Base-by-base conservation (phyloP, 1,140 invertebrate genomes). In the Drosophila kepulauana region DNA sequence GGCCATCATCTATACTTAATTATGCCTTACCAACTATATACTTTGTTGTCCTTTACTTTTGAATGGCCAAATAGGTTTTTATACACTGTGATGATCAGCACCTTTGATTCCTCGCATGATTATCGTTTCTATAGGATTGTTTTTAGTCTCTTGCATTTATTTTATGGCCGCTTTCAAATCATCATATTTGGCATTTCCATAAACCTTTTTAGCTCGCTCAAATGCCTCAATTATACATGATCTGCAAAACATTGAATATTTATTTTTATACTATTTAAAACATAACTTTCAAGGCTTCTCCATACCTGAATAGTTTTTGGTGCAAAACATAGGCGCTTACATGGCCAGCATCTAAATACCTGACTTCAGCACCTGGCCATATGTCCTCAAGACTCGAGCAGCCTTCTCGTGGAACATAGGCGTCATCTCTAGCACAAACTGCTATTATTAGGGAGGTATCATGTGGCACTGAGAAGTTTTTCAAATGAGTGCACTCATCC, bases 401-500 rank as follows among this genome's bases (percentile, higher is more conserved):
- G 59, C 96, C 96, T 13, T 97, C 95, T 25, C 97, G 94, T 0
- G 98, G 98, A 16, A 99, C 96, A 93, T 99, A 99, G 1, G 97
- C 98, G 93, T 99, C 98, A 69, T 97, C 94, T 79, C 95, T 95
- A 0, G 97, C 97, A 81, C 97, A 97, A 4, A 98, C 96, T 10
- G 96, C 95, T 79, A 97, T 98, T 72, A 98, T 96, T 13, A 98
- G 93, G 8, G 96, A 95, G 2, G 97, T 97, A 91, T 99, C 98
- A 20, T 96, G 95, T 0, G 96, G 96, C 4, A 95, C 93, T 10
- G 97, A 96, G 90, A 98, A 99, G 93, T 99, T 99, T 66, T 95
- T 97, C 1, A 99, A 93, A 93, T 99, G 98, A 2, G 99, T 99
- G 92, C 98, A 99, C 93, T 99, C 98, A 91, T 99, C 98, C 99